phyloP scores from a whole-genome alignment of 2,797 vertebrate genomes.

The Erethizon dorsatum region DNA sequence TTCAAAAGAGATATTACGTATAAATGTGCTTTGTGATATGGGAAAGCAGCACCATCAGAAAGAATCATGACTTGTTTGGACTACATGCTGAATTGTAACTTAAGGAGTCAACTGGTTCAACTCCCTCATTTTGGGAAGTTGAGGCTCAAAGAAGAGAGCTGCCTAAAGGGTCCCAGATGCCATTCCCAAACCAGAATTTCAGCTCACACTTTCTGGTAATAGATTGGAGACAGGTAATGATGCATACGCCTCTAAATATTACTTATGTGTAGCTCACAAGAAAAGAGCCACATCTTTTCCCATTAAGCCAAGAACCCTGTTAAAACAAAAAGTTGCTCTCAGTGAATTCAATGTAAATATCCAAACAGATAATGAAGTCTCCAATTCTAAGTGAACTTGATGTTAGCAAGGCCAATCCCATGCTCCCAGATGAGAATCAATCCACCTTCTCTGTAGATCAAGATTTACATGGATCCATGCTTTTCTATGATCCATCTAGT shows the following conservation, averaged over 20 bases:
- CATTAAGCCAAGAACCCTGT: neutral
- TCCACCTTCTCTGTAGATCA: neutral
- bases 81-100: neutral
- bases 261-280: neutral
- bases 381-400: neutral
- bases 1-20: neutral
- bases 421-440: neutral
- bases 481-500: neutral
- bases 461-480: neutral
- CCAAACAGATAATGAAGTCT: neutral
- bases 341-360: neutral
- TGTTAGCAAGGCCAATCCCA: neutral
- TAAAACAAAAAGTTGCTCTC: constrained; percentile 29
- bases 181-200: neutral
- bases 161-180: neutral
- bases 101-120: neutral
- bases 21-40: neutral
- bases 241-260: neutral
- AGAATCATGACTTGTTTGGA: neutral
- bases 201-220: neutral
- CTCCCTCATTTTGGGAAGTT: neutral
- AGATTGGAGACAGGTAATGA: neutral
- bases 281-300: neutral
- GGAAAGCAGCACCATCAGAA: neutral
- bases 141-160: neutral